A percentile compares a stretch with the other conserved stretches of the same genome.
phyloP scores from a whole-genome alignment of 2,797 vertebrate species.

The Pelodytes ibericus region DNA sequence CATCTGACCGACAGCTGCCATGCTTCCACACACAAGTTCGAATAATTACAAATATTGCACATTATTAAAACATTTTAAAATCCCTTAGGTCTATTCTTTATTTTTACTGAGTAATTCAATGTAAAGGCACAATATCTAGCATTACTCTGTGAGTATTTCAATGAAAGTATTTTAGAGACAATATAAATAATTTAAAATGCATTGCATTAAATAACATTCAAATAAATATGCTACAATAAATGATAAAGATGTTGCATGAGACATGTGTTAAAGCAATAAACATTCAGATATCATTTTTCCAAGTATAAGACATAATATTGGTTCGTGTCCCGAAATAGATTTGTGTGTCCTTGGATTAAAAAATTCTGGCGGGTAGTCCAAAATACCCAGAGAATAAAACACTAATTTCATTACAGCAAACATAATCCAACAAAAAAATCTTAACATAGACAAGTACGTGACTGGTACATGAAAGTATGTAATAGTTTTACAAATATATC shows the following conservation, averaged over 20 bases:
- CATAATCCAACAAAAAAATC: not conserved
- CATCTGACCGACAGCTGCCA: no score
- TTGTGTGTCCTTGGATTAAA: not conserved
- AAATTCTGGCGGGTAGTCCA: not conserved
- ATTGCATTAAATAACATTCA: no score
- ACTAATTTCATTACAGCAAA: not conserved
- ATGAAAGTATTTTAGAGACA: no score
- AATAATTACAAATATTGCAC: no score
- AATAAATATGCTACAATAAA: not conserved
- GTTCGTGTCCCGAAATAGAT: not conserved
- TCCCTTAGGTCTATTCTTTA: no score
- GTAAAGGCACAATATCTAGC: no score
- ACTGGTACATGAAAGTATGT: not conserved
- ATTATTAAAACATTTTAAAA: no score
- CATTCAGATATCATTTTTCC: not conserved
- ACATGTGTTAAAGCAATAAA: not conserved
- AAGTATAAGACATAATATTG: slow-evolving; percentile 5
- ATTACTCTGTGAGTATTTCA: no score
- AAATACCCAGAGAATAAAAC: not conserved
- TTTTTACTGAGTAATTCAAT: no score
- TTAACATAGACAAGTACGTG: no score
- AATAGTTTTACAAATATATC: not conserved
- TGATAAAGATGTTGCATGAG: not conserved
- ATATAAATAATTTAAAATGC: no score
- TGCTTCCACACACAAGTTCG: no score